Conservation (phyloP, 2,888 invertebrate genomes). For the Minunthozetes semirufus region DNA sequence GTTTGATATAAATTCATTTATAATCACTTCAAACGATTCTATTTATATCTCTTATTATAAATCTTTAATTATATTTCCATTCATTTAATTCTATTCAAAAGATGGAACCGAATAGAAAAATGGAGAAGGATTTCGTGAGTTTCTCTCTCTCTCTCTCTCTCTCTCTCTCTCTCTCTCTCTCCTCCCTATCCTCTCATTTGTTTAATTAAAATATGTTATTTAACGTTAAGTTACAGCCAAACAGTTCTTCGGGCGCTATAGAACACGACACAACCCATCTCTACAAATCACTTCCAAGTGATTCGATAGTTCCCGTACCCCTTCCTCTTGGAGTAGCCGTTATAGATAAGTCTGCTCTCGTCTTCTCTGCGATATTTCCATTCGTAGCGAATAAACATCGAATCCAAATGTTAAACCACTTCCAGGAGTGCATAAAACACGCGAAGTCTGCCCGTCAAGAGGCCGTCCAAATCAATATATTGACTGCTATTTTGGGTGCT, state of each 20-base stretch:
- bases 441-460: constrained; percentile 85
- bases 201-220: constrained; percentile 4
- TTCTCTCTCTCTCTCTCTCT: constrained; percentile 4
- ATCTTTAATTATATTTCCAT: constrained; percentile 11
- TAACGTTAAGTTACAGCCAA: constrained; percentile 69
- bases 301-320: constrained; percentile 63
- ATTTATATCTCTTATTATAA: background rate
- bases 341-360: constrained; percentile 82
- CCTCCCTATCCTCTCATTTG: background rate
- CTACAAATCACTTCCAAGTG: constrained; percentile 58
- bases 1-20: constrained; percentile 53
- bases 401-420: constrained; percentile 94
- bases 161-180: constrained; percentile 14
- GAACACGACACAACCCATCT: constrained; percentile 93
- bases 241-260: constrained; percentile 87
- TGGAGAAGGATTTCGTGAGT: constrained; percentile 53
- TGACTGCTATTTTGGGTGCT: constrained; percentile 83
- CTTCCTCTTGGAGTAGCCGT: constrained; percentile 91
- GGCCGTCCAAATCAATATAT: constrained; percentile 91
- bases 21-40: background rate
- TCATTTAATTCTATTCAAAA: constrained; percentile 46
- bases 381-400: constrained; percentile 91
- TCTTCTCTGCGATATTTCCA: constrained; percentile 91
- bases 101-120: constrained; percentile 77
- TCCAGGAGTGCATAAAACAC: constrained; percentile 80